Evolutionary conservation across 2,797 vertebrate species (phyloP), one percentile per base, ranked within the genome.

Genomic region (Limosa lapponica): DNA sequence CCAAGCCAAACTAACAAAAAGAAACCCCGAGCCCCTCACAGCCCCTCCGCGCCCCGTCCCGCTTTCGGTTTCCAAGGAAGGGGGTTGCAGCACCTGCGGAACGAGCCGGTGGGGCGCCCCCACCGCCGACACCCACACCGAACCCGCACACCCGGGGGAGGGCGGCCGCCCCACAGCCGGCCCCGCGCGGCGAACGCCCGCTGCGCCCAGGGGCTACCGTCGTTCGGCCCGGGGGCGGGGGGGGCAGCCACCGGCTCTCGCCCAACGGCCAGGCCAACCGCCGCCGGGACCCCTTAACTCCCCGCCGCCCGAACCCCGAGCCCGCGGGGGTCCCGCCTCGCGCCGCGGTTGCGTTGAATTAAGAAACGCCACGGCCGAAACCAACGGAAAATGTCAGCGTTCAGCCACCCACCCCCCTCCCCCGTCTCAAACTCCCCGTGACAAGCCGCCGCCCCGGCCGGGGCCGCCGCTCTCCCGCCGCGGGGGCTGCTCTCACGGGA

Each of bases 251-350:
- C 28, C 37, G 52, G 6, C 3, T 59, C 69, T 23, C 61, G 1
- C 8, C 6, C 25, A 10, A 3, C 23, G 39, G 11, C 8, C 52
- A 13, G 52, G 28, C 52, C 24, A 4, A 1, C 8, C 16, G 49
- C 8, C 43, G 1, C 3, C 13, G 16, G 24, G 9, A 2, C 6
- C 44, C n/a, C 44, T 3, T 2, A 6, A 5, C 32, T 22, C 2
- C 13, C 25, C 64, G 2, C 44, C 8, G 46, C 52, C 11, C 3
- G 20, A 7, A 7, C 8, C 8, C 8, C 27, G 7, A 2, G 30
- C 55, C 51, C 41, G 3, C 51, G 3, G 49, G 6, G 49, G 70
- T n/a, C 51, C 66, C 13, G 34, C 37, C 77, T 22, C 55, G 19
- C 58, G 3, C 36, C 52, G 2, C 54, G 1, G 19, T 2, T 11